Percentiles rank a stretch among this genome's conserved stretches.
Conservation (phyloP, 2,113 vertebrate genomes). For the Centropus unirufus region DNA sequence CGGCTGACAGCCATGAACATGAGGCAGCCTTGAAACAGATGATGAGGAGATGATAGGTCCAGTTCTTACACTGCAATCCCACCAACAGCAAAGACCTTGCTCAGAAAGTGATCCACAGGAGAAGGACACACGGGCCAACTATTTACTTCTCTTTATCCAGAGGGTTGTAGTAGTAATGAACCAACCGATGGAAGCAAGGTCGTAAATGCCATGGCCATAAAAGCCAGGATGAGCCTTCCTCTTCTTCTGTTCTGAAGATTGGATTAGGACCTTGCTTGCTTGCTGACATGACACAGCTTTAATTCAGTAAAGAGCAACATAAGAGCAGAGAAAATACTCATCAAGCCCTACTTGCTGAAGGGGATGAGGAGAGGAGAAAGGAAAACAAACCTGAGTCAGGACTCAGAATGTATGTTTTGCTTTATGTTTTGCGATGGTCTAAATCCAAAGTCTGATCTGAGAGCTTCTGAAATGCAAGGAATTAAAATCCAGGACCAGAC, state of each 20-base stretch:
- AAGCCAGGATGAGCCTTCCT: neutral
- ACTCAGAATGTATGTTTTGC: neutral
- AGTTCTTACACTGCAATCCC: neutral
- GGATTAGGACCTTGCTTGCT: neutral
- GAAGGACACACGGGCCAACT: neutral
- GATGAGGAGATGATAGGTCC: neutral
- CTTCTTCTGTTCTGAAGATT: neutral
- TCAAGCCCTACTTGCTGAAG: neutral
- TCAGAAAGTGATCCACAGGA: neutral
- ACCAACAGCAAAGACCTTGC: neutral
- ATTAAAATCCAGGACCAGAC: neutral
- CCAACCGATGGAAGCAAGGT: neutral
- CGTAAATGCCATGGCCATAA: neutral
- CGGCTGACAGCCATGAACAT: fast-evolving
- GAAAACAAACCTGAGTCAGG: neutral
- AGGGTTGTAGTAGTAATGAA: neutral
- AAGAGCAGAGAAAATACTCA: neutral
- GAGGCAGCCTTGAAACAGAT: neutral
- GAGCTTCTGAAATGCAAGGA: neutral
- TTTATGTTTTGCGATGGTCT: neutral
- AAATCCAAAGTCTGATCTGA: neutral
- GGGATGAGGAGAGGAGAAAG: neutral
- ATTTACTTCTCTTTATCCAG: neutral
- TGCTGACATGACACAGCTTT: neutral
- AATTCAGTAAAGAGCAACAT: neutral